These are phyloP conservation scores for Callyntrura sp. DNA, from an alignment of 2,888 invertebrate genomes.

Conservation along the genomic window DNA sequence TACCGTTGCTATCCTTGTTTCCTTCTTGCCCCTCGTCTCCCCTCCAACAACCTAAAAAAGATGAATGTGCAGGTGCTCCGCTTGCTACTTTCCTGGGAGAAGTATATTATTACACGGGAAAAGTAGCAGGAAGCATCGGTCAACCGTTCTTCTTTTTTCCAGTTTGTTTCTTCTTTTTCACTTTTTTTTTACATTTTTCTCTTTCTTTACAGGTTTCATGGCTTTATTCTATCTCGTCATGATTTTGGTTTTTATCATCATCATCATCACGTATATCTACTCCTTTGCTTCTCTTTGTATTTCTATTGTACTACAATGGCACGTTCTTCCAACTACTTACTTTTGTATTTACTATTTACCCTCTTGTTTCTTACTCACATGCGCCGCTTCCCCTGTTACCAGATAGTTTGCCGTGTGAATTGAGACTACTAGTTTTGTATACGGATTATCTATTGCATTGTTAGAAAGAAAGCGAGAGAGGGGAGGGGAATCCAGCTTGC, in stretches of 20 bases:
- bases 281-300: not conserved
- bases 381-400: not conserved
- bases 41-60: conserved; percentile 17
- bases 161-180: conserved; percentile 36
- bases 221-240: conserved; percentile 30
- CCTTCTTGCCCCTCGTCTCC: not conserved
- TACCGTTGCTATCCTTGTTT: not conserved
- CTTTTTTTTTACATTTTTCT: not conserved
- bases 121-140: conserved; percentile 37
- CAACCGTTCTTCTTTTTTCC: conserved; percentile 29
- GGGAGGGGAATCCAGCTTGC: not conserved
- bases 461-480: not conserved
- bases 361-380: not conserved
- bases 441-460: not conserved
- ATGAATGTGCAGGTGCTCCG: conserved; percentile 44
- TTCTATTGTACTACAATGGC: not conserved
- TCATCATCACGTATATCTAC: conserved; percentile 25
- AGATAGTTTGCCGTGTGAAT: not conserved
- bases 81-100: conserved; percentile 36
- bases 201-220: conserved; percentile 7
- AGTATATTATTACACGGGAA: conserved; percentile 42
- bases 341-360: conserved; percentile 49
- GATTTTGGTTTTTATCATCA: conserved; percentile 29
- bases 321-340: conserved; percentile 30
- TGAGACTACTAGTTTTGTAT: not conserved